Percentiles rank a stretch among this genome's conserved stretches.
These are phyloP conservation scores for Gobio occitaniae DNA, from an alignment of 2,797 vertebrate species.

Conservation along the genomic window DNA sequence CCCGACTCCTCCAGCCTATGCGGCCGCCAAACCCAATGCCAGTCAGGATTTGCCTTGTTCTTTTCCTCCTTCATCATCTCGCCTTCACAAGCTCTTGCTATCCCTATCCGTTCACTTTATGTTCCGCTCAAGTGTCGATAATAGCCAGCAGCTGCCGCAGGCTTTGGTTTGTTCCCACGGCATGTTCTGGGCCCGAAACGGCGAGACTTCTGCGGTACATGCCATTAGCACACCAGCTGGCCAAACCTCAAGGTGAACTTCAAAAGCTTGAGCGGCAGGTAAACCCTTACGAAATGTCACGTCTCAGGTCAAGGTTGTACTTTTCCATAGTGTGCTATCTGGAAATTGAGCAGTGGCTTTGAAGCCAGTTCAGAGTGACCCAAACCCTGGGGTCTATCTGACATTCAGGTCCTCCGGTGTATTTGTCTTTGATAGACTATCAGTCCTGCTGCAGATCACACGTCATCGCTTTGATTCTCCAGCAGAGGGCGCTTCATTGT, in stretches of 20 bases:
- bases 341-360: slow-evolving; percentile 23
- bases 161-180: neutral
- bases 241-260: slow-evolving; percentile 35
- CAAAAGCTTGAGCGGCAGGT: neutral
- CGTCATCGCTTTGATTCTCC: slow-evolving; percentile 34
- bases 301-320: slow-evolving; percentile 41
- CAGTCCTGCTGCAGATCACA: neutral
- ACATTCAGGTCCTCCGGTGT: slow-evolving; percentile 15
- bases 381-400: slow-evolving; percentile 3
- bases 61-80: neutral
- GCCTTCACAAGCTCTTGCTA: neutral
- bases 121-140: neutral
- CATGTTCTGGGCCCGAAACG: neutral
- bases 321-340: slow-evolving; percentile 25
- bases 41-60: slow-evolving; percentile 26
- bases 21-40: neutral
- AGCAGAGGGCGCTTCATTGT: slow-evolving; percentile 48
- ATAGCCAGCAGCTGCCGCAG: slow-evolving; percentile 23
- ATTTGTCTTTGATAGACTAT: slow-evolving; percentile 47
- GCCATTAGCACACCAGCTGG: slow-evolving; percentile 36
- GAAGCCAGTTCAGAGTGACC: slow-evolving; percentile 27
- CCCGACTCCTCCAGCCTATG: no score
- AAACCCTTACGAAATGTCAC: slow-evolving; percentile 13
- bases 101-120: neutral
- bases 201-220: neutral